phyloP scores from a whole-genome alignment of 2,113 vertebrate species.

The Nestor notabilis region DNA sequence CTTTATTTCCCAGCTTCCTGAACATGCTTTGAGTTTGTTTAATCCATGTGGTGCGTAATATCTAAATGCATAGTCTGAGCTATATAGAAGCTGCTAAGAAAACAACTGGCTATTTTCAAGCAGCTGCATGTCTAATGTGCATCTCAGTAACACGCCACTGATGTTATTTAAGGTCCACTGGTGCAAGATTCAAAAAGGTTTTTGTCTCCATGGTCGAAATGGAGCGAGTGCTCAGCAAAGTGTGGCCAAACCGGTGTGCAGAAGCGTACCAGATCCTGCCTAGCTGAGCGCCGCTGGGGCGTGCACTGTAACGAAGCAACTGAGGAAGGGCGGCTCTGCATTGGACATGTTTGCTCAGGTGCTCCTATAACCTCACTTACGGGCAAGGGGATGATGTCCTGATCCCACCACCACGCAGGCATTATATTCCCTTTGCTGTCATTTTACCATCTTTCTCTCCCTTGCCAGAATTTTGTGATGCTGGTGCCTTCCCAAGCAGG shows the following conservation, averaged over 20 bases:
- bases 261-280: constrained; percentile 85
- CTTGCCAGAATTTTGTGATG: background rate
- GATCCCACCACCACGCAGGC: accelerated
- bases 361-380: background rate
- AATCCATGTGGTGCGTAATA: background rate
- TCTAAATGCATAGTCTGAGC: background rate
- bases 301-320: constrained; percentile 81
- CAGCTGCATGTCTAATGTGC: background rate
- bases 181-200: constrained; percentile 55
- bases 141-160: background rate
- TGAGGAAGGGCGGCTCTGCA: constrained; percentile 85
- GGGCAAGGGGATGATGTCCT: background rate
- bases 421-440: background rate
- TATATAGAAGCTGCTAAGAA: background rate
- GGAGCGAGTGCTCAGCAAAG: constrained; percentile 86
- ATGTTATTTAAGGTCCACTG: constrained; percentile 69
- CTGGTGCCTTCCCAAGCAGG: accelerated
- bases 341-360: constrained; percentile 82
- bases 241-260: constrained; percentile 87
- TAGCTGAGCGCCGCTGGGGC: constrained; percentile 69
- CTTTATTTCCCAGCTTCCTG: constrained; percentile 17
- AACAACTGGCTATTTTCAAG: accelerated
- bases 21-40: background rate
- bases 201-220: constrained; percentile 90
- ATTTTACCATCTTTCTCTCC: background rate